Evolutionary conservation across 1,140 invertebrate genomes (phyloP).

Genomic region (Hyles vespertilio): DNA sequence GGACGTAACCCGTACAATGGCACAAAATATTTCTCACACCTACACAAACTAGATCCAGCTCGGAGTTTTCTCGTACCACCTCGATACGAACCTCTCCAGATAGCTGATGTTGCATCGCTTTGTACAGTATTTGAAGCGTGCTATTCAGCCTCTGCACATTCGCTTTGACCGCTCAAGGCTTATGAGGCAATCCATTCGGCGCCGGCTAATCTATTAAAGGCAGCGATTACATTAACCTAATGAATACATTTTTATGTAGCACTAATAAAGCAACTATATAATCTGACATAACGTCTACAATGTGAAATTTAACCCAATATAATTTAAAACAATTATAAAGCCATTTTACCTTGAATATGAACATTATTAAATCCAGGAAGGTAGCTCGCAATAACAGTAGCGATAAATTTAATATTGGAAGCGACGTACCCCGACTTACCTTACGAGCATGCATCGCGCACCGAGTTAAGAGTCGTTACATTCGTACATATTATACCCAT

Average conservation of each 20-base stretch:
- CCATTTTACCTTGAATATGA: not conserved
- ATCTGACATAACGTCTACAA: too few relatives aligned
- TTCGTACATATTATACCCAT: conserved; percentile 10
- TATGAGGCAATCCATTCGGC: conserved; percentile 11
- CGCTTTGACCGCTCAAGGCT: conserved; percentile 11
- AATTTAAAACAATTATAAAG: not conserved
- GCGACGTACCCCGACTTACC: conserved; percentile 11
- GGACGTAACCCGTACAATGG: too few relatives aligned
- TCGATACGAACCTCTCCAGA: conserved; percentile 2
- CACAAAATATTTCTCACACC: conserved; percentile 2
- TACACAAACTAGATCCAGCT: not conserved
- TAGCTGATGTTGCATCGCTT: conserved; percentile 9
- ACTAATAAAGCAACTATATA: not conserved
- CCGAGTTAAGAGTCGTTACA: conserved; percentile 12
- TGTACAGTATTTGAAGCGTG: conserved; percentile 11
- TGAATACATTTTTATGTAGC: too few relatives aligned
- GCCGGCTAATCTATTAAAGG: not conserved
- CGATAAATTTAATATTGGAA: conserved; percentile 34
- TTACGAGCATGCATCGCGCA: conserved; percentile 22
- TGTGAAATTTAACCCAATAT: too few relatives aligned
- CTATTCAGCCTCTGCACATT: conserved; percentile 10
- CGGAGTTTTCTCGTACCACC: not conserved
- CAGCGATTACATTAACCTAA: not conserved
- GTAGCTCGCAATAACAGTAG: conserved; percentile 11
- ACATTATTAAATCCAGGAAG: conserved; percentile 15